Base-by-base conservation (phyloP, 2,113 vertebrate genomes). In the Scomber colias region DNA sequence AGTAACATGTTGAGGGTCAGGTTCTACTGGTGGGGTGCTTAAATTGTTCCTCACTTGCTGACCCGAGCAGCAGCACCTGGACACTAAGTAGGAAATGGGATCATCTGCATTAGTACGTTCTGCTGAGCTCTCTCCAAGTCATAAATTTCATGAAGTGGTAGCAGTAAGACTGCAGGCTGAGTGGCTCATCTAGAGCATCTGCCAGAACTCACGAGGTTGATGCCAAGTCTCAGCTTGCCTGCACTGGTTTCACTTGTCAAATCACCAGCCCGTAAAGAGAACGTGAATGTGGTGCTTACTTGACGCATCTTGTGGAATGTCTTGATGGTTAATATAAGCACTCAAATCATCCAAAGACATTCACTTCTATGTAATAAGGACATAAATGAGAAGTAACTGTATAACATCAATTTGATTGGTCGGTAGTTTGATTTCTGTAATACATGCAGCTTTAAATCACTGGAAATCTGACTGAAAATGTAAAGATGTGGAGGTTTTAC, bases 181-280 rank as follows among this genome's bases (percentile, higher is more conserved):
- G 69, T 59, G 35, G 63, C 72, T 60, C 14, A 78, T 54, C 63
- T 46, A 9, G 21, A 0, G n/a, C 68, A 15, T 76, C 56, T 75
- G 75, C 75, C 84, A 77, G 68, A 63, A 77, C 55, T 82, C 59
- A 19, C 4, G 40, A 65, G 51, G 69, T 35, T 12, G 21, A 44
- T 82, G 81, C 80, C 86, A 84, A 79, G 85, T 80, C 79, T 71
- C 70, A 77, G 83, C 89, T 77, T 89, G 86, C 44, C 78, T 74
- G 82, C 61, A 14, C 65, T 61, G 83, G 74, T 73, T 87, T 66
- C 46, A 61, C 77, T 76, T 60, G 66, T 84, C 65, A 67, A 73
- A 78, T 56, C 57, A 63, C 30, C 35, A 54, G 67, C 61, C 40
- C 48, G 27, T 75, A 53, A 79, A 82, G 63, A 77, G 24, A 46